Conservation (phyloP, 1,140 invertebrate species). For the Oreohelix idahoensis region DNA sequence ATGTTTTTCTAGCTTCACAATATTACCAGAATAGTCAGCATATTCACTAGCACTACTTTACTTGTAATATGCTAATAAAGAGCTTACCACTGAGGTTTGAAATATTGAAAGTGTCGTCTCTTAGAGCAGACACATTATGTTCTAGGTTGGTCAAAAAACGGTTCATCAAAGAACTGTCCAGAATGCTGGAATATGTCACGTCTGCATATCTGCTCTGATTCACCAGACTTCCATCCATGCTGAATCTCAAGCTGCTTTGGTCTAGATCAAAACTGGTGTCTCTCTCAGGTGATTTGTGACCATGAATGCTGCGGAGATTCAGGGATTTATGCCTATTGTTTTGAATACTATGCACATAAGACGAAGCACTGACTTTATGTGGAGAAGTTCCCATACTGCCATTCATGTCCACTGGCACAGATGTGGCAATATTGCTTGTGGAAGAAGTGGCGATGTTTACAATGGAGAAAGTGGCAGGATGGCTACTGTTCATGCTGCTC, state of each 20-base stretch:
- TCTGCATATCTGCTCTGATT: not conserved
- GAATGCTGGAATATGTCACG: slow-evolving; percentile 41
- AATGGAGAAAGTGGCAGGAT: not conserved
- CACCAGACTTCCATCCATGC: not conserved
- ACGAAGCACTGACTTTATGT: not conserved
- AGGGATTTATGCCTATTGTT: no score
- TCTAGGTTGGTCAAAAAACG: not conserved
- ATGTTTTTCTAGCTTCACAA: no score
- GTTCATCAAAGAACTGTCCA: slow-evolving; percentile 10
- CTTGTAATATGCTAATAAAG: no score
- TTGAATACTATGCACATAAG: no score
- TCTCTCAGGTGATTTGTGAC: no score
- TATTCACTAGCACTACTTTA: no score
- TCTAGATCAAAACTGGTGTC: no score
- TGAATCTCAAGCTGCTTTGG: not conserved
- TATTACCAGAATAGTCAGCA: no score
- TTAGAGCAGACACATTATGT: slow-evolving; percentile 6
- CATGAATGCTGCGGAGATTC: no score
- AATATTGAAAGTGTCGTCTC: slow-evolving; percentile 17
- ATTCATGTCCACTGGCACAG: not conserved
- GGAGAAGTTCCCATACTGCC: not conserved
- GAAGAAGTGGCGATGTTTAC: not conserved
- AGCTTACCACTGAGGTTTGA: slow-evolving; percentile 25
- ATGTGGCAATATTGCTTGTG: not conserved
- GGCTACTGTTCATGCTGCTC: not conserved